Base-by-base conservation (phyloP, 2,113 vertebrate species). In the Anser brachyrhynchus region DNA sequence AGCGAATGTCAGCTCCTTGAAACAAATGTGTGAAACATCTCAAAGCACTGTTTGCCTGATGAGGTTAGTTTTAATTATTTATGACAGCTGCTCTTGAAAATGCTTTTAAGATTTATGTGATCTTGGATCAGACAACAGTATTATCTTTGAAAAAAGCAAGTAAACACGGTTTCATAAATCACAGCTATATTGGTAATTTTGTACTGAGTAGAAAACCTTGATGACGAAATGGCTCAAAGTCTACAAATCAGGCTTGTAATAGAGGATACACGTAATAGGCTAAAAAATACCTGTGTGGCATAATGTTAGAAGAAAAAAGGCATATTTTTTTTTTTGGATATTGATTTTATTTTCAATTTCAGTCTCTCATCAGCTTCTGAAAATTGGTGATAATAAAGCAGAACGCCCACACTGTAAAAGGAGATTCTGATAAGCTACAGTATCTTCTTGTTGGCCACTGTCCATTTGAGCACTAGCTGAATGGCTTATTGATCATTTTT, bases 41-140 rank as follows among this genome's bases (percentile, higher is more conserved):
- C n/a, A 2, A 52, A 59, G 55, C 58, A 6, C 71, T 39, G 33
- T 7, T 87, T 2, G 15, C 82, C 76, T 85, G 86, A 88, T 93
- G 93, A 89, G 80, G 51, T 72, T 88, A 62, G 39, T 43, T 85
- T 93, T 97, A 96, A 95, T 97, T 95, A 94, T 96, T 96, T 91
- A 95, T 84, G 81, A 43, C 55, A 91, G 62, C 58, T 3, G 3
- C 49, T 95, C 84, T 91, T 89, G 74, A 84, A 92, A 91, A 57
- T 84, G 44, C 77, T 87, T 10, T 65, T 28, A 70, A 88, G 81
- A 61, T 87, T 90, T 69, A 89, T 58, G 62, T 75, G 64, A 84
- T 39, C 72, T 86, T 86, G 84, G 20, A 55, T 92, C 55, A 80
- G 85, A 54, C 44, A 66, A 21, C 87, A 64, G 67, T n/a, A 71